Evolutionary conservation across 2,113 vertebrate genomes (phyloP).

Genomic region (Hippocampus guttulatus): DNA sequence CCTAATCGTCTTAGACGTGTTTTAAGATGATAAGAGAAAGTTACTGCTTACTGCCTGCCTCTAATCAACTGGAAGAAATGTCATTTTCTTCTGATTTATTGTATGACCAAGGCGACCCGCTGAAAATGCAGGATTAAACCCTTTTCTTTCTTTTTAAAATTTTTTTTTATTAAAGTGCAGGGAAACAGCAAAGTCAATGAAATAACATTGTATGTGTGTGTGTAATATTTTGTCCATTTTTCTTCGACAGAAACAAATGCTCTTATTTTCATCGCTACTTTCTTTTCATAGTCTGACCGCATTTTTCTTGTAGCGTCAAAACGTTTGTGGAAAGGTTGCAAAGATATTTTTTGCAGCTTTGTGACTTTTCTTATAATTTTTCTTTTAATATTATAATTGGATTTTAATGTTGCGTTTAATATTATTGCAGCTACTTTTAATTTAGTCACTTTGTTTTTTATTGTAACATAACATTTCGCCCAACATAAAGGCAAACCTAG

Average conservation of each 20-base stretch:
- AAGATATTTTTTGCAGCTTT: too few relatives aligned
- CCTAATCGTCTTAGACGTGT: conserved; percentile 73
- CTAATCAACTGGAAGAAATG: conserved; percentile 60
- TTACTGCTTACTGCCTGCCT: conserved; percentile 42
- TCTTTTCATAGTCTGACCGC: too few relatives aligned
- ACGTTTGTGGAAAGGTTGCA: background rate
- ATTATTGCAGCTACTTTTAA: too few relatives aligned
- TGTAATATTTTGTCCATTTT: too few relatives aligned
- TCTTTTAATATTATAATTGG: too few relatives aligned
- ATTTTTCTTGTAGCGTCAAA: background rate
- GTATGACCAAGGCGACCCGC: conserved; percentile 28
- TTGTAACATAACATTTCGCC: too few relatives aligned
- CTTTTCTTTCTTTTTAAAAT: background rate
- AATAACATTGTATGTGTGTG: background rate
- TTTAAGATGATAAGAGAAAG: conserved; percentile 64
- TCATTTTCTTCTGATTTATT: conserved; percentile 61
- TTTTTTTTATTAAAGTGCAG: background rate
- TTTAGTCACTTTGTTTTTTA: too few relatives aligned
- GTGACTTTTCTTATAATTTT: too few relatives aligned
- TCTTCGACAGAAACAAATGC: too few relatives aligned
- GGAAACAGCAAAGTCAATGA: background rate
- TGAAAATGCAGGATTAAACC: conserved; percentile 30
- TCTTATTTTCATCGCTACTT: too few relatives aligned
- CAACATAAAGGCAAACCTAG: too few relatives aligned
- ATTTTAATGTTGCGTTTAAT: too few relatives aligned